Conservation (phyloP, 2,113 vertebrate species). For the Oncorhynchus tshawytscha region DNA sequence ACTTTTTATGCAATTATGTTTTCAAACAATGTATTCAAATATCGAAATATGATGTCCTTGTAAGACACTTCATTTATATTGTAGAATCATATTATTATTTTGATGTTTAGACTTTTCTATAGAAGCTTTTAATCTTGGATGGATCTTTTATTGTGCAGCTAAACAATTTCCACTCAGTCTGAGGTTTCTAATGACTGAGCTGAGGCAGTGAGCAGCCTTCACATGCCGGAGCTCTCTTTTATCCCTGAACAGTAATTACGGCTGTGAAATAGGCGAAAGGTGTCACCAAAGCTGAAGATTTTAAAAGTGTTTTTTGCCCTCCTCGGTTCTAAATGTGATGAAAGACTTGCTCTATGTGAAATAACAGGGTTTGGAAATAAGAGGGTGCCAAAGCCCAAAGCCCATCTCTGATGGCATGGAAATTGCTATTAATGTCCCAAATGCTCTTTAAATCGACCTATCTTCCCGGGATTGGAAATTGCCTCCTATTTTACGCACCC, state of each 20-base stretch:
- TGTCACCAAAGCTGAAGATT: slow-evolving; percentile 85
- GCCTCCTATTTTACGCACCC: slow-evolving; percentile 82
- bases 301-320: slow-evolving; percentile 78
- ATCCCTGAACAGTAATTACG: slow-evolving; percentile 88
- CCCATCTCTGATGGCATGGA: slow-evolving; percentile 83
- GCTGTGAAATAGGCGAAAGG: slow-evolving; percentile 92
- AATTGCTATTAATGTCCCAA: slow-evolving; percentile 95
- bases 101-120: not conserved
- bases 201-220: slow-evolving; percentile 75
- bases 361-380: slow-evolving; percentile 99
- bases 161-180: slow-evolving; percentile 21
- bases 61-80: not conserved
- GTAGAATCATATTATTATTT: not conserved
- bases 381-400: slow-evolving; percentile 92
- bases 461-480: slow-evolving; percentile 76
- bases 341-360: slow-evolving; percentile 92
- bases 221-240: slow-evolving; percentile 72
- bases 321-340: slow-evolving; percentile 82
- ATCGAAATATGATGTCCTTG: no score
- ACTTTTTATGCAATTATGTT: no score
- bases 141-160: slow-evolving; percentile 28
- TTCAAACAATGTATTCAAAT: no score
- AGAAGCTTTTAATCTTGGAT: slow-evolving; percentile 33
- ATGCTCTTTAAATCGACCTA: slow-evolving; percentile 88
- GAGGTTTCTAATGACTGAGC: slow-evolving; percentile 74